A percentile compares a stretch with the other conserved stretches of the same genome.
These are phyloP conservation scores for Psococerastis gibbosa DNA, from an alignment of 2,888 invertebrate species.

Conservation along the genomic window DNA sequence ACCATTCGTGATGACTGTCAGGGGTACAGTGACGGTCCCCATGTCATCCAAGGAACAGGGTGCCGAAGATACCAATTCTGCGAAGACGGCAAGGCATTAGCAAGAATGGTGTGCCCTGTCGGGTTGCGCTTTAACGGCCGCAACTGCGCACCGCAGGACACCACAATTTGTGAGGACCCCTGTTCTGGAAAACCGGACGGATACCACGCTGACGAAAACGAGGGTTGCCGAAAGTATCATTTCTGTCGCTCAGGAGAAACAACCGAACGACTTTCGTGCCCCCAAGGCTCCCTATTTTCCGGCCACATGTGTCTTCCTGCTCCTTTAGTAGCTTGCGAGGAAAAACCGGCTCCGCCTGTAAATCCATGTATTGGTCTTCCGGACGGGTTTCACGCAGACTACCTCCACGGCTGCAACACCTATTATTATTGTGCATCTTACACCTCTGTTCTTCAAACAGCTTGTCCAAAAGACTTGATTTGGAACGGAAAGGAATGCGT, in stretches of 20 bases:
- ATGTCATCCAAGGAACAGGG: conserved; percentile 19
- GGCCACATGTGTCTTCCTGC: conserved; percentile 22
- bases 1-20: conserved; percentile 20
- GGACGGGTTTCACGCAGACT: conserved; percentile 18
- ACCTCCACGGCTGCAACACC: conserved; percentile 16
- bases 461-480: conserved; percentile 29
- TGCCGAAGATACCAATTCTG: conserved; percentile 23
- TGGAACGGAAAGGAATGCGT: conserved; percentile 32
- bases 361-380: conserved; percentile 17
- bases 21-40: conserved; percentile 21
- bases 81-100: conserved; percentile 20
- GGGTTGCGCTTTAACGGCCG: conserved; percentile 21
- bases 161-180: conserved; percentile 25
- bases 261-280: conserved; percentile 24
- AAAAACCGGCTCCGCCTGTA: conserved; percentile 16
- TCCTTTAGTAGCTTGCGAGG: conserved; percentile 12
- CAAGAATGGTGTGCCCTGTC: conserved; percentile 21
- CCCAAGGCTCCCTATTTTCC: conserved; percentile 22
- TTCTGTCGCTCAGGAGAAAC: conserved; percentile 31
- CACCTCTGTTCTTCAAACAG: conserved; percentile 20
- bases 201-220: conserved; percentile 28
- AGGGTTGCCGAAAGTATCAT: conserved; percentile 31
- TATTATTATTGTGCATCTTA: conserved; percentile 18
- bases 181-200: conserved; percentile 27
- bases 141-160: conserved; percentile 19